Conservation (phyloP, 2,888 invertebrate genomes). For the Stomorhina lunata region DNA sequence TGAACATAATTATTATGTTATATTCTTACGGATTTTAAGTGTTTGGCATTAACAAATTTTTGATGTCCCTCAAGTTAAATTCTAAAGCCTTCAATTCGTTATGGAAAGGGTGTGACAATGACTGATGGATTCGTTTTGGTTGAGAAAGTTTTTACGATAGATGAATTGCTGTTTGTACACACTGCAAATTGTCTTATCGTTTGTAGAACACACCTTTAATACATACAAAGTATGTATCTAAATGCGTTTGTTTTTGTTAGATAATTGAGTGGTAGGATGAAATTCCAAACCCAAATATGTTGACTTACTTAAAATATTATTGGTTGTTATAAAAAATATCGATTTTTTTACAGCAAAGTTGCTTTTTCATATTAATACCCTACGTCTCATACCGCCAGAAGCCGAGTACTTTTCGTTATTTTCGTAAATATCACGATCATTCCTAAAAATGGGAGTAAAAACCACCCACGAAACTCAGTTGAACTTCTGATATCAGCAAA, state of each 20-base stretch:
- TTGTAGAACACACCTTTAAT: constrained; percentile 62
- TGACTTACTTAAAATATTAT: not conserved
- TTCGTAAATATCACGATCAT: no score
- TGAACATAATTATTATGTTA: not conserved
- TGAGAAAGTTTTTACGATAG: constrained; percentile 28
- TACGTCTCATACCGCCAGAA: no score
- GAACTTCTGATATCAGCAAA: no score
- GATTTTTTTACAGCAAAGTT: no score
- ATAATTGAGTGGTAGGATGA: constrained; percentile 23
- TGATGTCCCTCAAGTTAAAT: constrained; percentile 35
- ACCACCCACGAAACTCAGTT: no score
- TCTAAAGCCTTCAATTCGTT: constrained; percentile 40
- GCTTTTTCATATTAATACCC: no score
- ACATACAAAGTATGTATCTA: constrained; percentile 23
- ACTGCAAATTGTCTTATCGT: constrained; percentile 58
- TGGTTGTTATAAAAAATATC: not conserved
- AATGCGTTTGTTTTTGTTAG: not conserved
- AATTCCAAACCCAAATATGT: constrained; percentile 29
- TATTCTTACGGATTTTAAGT: not conserved
- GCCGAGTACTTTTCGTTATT: no score
- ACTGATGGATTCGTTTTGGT: constrained; percentile 75
- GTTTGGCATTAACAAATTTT: constrained; percentile 31
- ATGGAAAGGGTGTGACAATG: constrained; percentile 76
- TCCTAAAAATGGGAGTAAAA: no score
- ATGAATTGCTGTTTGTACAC: constrained; percentile 17